phyloP scores from a whole-genome alignment of 2,797 vertebrate genomes.

The Pseudopleuronectes americanus region DNA sequence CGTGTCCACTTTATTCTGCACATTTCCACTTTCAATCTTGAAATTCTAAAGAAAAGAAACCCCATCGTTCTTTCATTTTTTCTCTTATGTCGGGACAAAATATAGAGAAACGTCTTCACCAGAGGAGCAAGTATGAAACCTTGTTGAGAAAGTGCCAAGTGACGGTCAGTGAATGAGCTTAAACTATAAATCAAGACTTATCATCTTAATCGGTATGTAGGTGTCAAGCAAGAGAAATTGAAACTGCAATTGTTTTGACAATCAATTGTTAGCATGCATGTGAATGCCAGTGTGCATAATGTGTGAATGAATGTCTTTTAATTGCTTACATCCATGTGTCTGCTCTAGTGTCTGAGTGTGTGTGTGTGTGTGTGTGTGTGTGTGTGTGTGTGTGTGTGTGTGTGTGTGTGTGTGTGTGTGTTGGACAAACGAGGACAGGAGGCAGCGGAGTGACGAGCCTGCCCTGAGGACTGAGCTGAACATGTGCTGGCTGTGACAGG shows the following conservation, averaged over 20 bases:
- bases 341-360: conserved; percentile 3
- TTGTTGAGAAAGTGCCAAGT: not conserved
- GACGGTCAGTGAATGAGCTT: not conserved
- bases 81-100: too few relatives aligned
- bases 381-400: too few relatives aligned
- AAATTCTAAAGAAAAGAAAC: too few relatives aligned
- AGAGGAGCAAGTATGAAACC: not conserved
- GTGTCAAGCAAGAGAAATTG: not conserved
- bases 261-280: not conserved
- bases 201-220: too few relatives aligned
- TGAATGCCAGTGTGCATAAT: not conserved
- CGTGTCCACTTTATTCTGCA: too few relatives aligned
- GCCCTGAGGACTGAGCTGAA: conserved; percentile 48
- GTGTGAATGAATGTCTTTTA: conserved; percentile 1
- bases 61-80: too few relatives aligned
- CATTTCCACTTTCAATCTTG: too few relatives aligned
- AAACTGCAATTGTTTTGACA: not conserved
- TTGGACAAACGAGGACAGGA: conserved; percentile 13
- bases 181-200: too few relatives aligned
- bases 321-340: conserved; percentile 9
- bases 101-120: too few relatives aligned
- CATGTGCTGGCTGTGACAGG: conserved; percentile 69
- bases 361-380: not conserved
- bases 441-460: conserved; percentile 49
- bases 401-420: conserved; percentile 10